phyloP scores from a whole-genome alignment of 1,140 invertebrate species.

The Apolygus lucorum region DNA sequence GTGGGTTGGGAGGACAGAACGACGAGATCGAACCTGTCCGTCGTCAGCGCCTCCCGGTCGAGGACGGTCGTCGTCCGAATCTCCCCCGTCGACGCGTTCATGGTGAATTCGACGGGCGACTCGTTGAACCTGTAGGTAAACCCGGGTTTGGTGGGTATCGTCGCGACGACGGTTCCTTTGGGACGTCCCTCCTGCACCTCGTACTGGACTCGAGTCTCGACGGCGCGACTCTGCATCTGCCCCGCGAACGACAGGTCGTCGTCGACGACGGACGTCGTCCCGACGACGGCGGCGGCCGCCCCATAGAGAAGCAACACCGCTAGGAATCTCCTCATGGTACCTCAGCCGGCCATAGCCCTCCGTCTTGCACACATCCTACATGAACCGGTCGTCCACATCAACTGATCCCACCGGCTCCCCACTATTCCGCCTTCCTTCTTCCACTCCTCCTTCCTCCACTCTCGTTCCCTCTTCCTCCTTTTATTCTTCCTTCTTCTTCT shows the following conservation, averaged over 20 bases:
- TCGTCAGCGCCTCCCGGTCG: slow-evolving; percentile 66
- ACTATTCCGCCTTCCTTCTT: slow-evolving; percentile 11
- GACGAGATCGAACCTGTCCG: slow-evolving; percentile 77
- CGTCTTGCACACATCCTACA: slow-evolving; percentile 20
- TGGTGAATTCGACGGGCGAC: slow-evolving; percentile 67
- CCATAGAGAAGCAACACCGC: slow-evolving; percentile 11
- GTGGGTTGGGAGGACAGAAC: slow-evolving; percentile 85
- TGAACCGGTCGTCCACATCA: slow-evolving; percentile 4
- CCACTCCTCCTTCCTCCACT: background rate
- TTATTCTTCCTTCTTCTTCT: slow-evolving; percentile 6
- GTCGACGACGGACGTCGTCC: slow-evolving; percentile 15
- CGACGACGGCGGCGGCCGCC: background rate
- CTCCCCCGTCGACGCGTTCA: slow-evolving; percentile 71
- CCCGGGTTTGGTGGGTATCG: slow-evolving; percentile 73
- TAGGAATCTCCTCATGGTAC: slow-evolving; percentile 12
- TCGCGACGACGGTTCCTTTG: slow-evolving; percentile 68
- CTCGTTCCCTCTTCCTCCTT: background rate
- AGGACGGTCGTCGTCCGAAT: slow-evolving; percentile 70
- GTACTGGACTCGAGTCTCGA: slow-evolving; percentile 74
- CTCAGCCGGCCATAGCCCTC: slow-evolving; percentile 16
- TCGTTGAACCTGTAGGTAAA: slow-evolving; percentile 90
- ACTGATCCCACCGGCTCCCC: background rate
- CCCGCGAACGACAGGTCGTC: slow-evolving; percentile 19
- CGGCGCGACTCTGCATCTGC: slow-evolving; percentile 75
- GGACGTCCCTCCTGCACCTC: slow-evolving; percentile 76